A percentile compares a stretch with the other conserved stretches of the same genome.
phyloP scores from a whole-genome alignment of 1,140 invertebrate species.

The Drosophila nebulosa region DNA sequence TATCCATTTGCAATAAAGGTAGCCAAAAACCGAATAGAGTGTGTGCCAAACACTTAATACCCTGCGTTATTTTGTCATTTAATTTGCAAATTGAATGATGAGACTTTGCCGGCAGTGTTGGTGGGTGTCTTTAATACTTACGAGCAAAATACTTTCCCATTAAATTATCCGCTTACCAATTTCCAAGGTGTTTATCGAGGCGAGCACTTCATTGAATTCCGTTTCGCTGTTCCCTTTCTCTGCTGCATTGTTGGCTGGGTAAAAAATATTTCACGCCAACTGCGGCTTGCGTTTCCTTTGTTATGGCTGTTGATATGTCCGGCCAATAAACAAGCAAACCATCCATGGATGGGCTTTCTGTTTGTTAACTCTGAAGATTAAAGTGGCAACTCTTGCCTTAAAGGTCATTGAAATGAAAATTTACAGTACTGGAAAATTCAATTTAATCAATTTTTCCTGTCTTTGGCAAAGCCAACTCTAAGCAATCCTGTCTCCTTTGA shows the following conservation, averaged over 20 bases:
- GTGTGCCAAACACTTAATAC: slow-evolving; percentile 17
- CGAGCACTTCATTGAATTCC: not conserved
- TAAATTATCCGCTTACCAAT: no score
- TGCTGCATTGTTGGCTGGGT: not conserved
- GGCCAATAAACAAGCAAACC: slow-evolving; percentile 31
- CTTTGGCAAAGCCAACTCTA: not conserved
- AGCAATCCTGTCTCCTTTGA: not conserved
- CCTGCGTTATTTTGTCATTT: not conserved
- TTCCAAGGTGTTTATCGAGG: no score
- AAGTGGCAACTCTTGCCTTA: not conserved
- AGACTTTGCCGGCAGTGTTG: no score
- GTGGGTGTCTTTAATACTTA: no score
- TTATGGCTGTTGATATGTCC: slow-evolving; percentile 19
- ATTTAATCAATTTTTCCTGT: not conserved
- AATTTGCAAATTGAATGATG: no score
- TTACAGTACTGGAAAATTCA: not conserved
- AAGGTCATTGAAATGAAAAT: not conserved
- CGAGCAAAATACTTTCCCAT: no score
- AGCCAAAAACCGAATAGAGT: slow-evolving; percentile 14
- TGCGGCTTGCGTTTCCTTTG: slow-evolving; percentile 26
- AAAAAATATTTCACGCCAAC: slow-evolving; percentile 31
- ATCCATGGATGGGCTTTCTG: slow-evolving; percentile 1
- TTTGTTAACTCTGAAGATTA: not conserved
- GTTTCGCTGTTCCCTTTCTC: not conserved
- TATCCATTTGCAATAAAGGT: slow-evolving; percentile 15